Evolutionary conservation across 2,797 vertebrate genomes (phyloP), one percentile per base, ranked within the genome.

Genomic region (Triplophysa yarkandensis): DNA sequence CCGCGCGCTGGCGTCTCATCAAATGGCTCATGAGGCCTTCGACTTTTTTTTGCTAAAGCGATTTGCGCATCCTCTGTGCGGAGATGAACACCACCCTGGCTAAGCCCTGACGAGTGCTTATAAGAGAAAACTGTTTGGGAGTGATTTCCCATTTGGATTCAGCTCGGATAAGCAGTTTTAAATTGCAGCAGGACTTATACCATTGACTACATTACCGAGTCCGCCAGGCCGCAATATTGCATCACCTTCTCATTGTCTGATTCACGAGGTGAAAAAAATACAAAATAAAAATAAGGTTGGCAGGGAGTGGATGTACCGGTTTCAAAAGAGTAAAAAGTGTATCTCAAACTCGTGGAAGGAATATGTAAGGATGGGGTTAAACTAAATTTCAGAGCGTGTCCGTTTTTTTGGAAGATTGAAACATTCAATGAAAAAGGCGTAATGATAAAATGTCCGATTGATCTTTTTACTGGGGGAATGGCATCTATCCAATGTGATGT

Each of bases 401-500:
- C 64, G 57, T 69, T 90, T 88, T 90, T 88, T 89, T 89, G 62
- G 73, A 66, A 89, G 90, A 92, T 92, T 93, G 93, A 92, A 93
- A 92, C 84, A 86, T 86, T 89, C 85, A 86, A 89, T 90, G 91
- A 87, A 86, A 85, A 86, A 89, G 85, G 85, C 87, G 87, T 86
- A 91, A 92, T 93, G 90, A 90, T 89, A 90, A 92, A 92, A 87
- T 88, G 91, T 91, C 86, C 92, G 77, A 81, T 86, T 85, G 86
- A 84, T 91, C 88, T 88, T 87, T 88, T 88, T 91, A 88, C 86
- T 91, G 92, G 90, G 91, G 87, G 85, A 83, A 88, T 92, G 92
- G 93, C 94, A 94, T 87, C 94, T 82, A 87, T 89, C 77, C 88
- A 92, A 91, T 94, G 91, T 93, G 91, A 93, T 94, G 92, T 91